Base-by-base conservation (phyloP, 2,797 vertebrate species). In the Chromis chromis region DNA sequence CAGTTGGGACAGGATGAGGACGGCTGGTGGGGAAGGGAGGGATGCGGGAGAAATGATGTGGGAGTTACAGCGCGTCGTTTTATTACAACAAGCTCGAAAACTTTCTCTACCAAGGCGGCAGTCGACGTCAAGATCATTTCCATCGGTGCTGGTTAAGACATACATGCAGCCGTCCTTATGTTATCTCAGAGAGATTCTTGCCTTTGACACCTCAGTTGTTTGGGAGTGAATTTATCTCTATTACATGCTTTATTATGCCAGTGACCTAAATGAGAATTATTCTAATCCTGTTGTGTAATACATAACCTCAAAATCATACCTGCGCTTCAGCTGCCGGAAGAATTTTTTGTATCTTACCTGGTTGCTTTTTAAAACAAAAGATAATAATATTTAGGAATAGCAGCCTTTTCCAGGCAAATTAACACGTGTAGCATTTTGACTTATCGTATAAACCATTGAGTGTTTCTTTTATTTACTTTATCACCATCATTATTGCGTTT, bases 401-500 rank as follows among this genome's bases (percentile, higher is more conserved):
- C 40, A 75, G 57, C 40, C 66, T 74, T 77, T 79, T 78, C 57
- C 52, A 60, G 70, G 69, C 42, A 12, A 78, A 67, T 85, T 56
- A 46, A 54, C 44, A 53, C 48, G 55, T 74, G 8, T 49, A 68
- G 67, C 57, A 72, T 64, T 84, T 83, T 64, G 55, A 77, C 49
- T 77, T 7, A 16, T 66, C 65, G 33, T 79, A 21, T 39, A 31
- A 67, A 72, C 61, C 52, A 78, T 44, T 68, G 39, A 50, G 53
- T 54, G 27, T 73, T 72, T 44, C 44, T 76, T 48, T 40, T 50
- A 17, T 52, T 78, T 53, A 54, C 72, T 62, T 76, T 66, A 62
- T 62, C 54, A 44, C 48, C 61, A 36, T 80, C 17, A 50, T 92
- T 92, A 90, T 92, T 91, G 88, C 88, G 89, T 80, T 78, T 88